Percentiles rank a stretch among this genome's conserved stretches.
These are phyloP conservation scores for Trichogramma dendrolimi DNA, from an alignment of 2,888 invertebrate species.

Conservation along the genomic window DNA sequence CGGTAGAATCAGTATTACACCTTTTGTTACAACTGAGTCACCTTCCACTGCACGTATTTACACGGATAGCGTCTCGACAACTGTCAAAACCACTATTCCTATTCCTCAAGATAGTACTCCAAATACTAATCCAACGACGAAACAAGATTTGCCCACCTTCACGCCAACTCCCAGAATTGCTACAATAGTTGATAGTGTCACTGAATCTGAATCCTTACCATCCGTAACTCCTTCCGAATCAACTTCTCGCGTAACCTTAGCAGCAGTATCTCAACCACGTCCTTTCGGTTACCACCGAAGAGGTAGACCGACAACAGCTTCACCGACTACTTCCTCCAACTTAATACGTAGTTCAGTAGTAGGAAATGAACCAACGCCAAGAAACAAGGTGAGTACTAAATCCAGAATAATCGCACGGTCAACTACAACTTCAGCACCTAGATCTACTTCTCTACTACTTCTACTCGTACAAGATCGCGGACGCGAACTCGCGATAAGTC, in stretches of 20 bases:
- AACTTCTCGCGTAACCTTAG: conserved; percentile 35
- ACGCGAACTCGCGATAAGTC: conserved; percentile 40
- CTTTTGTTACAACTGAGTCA: conserved; percentile 18
- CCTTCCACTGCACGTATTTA: conserved; percentile 20
- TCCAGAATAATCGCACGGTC: conserved; percentile 48
- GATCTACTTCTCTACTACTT: background rate
- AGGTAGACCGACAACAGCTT: conserved; percentile 48
- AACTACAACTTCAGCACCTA: conserved; percentile 34
- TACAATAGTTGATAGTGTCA: conserved; percentile 43
- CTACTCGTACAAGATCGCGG: conserved; percentile 31
- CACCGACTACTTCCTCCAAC: conserved; percentile 33
- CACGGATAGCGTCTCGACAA: conserved; percentile 15
- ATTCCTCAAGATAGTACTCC: conserved; percentile 17
- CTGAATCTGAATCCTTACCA: conserved; percentile 22
- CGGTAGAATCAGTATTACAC: conserved; percentile 26
- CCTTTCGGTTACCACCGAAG: conserved; percentile 56
- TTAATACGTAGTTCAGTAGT: conserved; percentile 26
- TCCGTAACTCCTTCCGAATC: conserved; percentile 28
- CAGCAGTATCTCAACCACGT: conserved; percentile 55
- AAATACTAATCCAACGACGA: conserved; percentile 8
- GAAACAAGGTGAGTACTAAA: conserved; percentile 49
- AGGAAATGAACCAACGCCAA: conserved; percentile 37
- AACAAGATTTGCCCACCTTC: conserved; percentile 4
- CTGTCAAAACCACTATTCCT: conserved; percentile 18
- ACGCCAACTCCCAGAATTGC: conserved; percentile 29